Base-by-base conservation (phyloP, 2,113 vertebrate species). In the Misgurnus mizolepis region DNA sequence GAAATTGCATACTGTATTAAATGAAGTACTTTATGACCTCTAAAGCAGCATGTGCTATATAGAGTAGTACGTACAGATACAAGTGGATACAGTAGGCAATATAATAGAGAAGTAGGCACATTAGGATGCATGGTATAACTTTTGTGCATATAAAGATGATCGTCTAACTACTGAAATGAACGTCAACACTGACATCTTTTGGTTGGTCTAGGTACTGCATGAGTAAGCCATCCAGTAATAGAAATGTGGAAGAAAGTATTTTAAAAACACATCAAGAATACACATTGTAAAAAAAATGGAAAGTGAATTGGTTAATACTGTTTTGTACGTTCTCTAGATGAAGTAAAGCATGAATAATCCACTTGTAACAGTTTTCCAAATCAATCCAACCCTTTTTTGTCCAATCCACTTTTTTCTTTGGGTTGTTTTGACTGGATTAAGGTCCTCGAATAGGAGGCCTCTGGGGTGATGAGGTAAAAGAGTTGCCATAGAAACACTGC, bases 401-500 rank as follows among this genome's bases (percentile, higher is more conserved):
- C 34, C 39, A 12, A n/a, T 34, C 6, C 40, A 60, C 71, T 73
- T 60, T 73, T 22, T 58, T 34, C 34, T 45, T 10, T 40, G 17
- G 5, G 39, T 73, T 71, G 55, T 15, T 56, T 10, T 7, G 17
- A 22, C 17, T 58, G 6, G 55, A 43, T 73, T 43, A 73, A 40
- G 10, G 34, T 58, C 39, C 17, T 10, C 69, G 58, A 58, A 43
- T 67, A 65, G 45, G 76, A 76, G 78, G 53, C 56, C 56, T 84
- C 82, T 58, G 81, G 64, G 61, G 6, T 88, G 22, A 17, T 45
- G 27, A 73, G 76, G 65, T 70, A 55, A 14, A 4, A 45, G 61
- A 3, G 88, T 92, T 88, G 87, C 89, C 88, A 86, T 22, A 77
- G 89, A 86, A 82, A 93, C 89, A 87, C 85, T 18, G 49, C 82